Conservation (phyloP, 92 coral and sea anemone genomes). For the Desmophyllum pertusum region DNA sequence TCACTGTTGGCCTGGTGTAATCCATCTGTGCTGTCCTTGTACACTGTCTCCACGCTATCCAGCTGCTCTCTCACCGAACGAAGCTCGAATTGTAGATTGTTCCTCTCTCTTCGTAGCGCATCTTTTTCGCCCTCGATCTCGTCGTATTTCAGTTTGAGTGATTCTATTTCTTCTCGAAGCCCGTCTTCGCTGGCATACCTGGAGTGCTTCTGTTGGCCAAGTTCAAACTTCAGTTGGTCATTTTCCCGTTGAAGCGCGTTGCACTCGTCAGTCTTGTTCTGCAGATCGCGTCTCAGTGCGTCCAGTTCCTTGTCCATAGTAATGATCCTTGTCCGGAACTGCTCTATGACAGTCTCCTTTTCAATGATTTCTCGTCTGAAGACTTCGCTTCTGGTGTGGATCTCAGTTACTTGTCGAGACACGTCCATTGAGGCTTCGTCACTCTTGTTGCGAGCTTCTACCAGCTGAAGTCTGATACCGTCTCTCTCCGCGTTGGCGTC, state of each 20-base stretch:
- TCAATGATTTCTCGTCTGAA: constrained; percentile 77
- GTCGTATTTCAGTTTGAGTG: constrained; percentile 70
- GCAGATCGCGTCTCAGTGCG: constrained; percentile 68
- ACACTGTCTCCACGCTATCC: constrained; percentile 73
- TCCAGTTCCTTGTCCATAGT: constrained; percentile 76
- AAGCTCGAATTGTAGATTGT: constrained; percentile 74
- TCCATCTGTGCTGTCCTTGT: constrained; percentile 81
- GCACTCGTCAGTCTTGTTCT: constrained; percentile 75
- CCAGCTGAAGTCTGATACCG: constrained; percentile 58
- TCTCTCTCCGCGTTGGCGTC: constrained; percentile 82
- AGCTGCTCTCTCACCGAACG: constrained; percentile 65
- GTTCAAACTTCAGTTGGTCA: constrained; percentile 60
- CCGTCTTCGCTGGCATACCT: constrained; percentile 57
- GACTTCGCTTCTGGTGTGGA: constrained; percentile 74
- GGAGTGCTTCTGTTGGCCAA: constrained; percentile 62
- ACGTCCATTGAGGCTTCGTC: constrained; percentile 72
- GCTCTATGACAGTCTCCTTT: constrained; percentile 78
- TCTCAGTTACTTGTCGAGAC: constrained; percentile 65
- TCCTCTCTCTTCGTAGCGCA: constrained; percentile 62
- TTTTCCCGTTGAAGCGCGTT: constrained; percentile 66
- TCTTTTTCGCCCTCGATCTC: constrained; percentile 76
- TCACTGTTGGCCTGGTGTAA: constrained; percentile 74
- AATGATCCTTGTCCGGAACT: constrained; percentile 68
- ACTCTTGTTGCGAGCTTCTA: constrained; percentile 65
- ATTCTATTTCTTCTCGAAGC: constrained; percentile 82